Conservation (phyloP, 2,888 invertebrate species). For the Physocephala rufipes region DNA sequence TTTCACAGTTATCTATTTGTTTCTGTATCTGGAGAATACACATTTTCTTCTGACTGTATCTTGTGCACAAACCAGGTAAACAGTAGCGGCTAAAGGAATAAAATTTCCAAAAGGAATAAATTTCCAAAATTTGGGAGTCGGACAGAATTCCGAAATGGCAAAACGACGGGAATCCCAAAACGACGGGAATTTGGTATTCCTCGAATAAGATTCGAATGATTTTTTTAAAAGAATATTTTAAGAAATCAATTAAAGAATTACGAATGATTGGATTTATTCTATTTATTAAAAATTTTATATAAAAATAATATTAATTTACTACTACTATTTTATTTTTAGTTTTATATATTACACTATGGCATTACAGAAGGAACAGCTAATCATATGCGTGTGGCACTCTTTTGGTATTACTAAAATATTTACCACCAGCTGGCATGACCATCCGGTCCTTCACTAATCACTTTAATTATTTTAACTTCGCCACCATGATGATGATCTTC, state of each 20-base stretch:
- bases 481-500: neutral
- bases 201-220: no score
- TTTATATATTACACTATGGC: neutral
- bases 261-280: neutral
- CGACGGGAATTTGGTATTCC: no score
- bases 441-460: neutral
- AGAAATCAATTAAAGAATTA: neutral
- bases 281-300: neutral
- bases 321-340: neutral
- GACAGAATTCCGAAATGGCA: no score
- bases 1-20: no score
- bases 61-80: no score
- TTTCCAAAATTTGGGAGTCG: no score
- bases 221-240: no score
- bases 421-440: conserved; percentile 14
- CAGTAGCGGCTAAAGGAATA: no score
- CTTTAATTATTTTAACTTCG: conserved; percentile 15
- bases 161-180: no score
- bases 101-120: no score
- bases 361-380: neutral
- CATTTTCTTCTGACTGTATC: no score
- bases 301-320: neutral
- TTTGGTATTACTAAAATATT: conserved; percentile 5
- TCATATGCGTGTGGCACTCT: neutral
- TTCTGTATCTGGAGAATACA: no score